Evolutionary conservation across 2,888 invertebrate genomes (phyloP), one percentile per base, ranked within the genome.

Genomic region (Drosophila pseudotakahashii): DNA sequence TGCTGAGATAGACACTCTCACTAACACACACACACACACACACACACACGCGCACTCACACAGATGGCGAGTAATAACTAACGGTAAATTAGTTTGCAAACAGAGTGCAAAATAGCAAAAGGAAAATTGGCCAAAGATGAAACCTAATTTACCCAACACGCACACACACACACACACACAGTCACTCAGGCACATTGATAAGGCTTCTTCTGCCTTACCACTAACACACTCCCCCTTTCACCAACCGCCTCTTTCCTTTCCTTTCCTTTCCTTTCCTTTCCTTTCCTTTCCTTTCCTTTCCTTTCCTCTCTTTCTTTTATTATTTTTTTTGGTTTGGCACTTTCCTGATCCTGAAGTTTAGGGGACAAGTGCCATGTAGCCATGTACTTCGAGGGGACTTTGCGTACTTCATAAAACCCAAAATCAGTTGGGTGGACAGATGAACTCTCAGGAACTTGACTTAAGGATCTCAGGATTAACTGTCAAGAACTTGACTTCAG

Each of bases 81-180:
- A 84, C 88, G 83, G 81, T 87, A 83, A 87, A 87, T 87, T 87
- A 83, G 88, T 83, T 83, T 84, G 87, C 87, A 84, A 82, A 81
- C 87, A 87, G 79, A 86, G 87, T 81, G 87, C 60, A 67, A 60
- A 70, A 70, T 48, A 52, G 59, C 54, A 85, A 81, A 85, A 81
- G 83, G 86, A 78, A 81, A 86, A 78, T 80, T 80, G 81, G 62
- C 83, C 54, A 61, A 71, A 82, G 84, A 87, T 82, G 84, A 84
- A 82, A 82, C 87, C 82, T 87, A 82, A 82, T 82, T 82, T 82
- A 74, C 62, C 68, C 78, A 71, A 62, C 68, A 59, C 73, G 73
- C 69, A 53, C 63, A 45, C 51, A 48, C 26, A 6, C 26, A 2
- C 26, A 26, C n/a, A n/a, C n/a, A n/a, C 23, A 23, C 55, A 47